These are phyloP conservation scores for Melanophora roralis DNA, from an alignment of 2,888 invertebrate genomes.

Conservation along the genomic window DNA sequence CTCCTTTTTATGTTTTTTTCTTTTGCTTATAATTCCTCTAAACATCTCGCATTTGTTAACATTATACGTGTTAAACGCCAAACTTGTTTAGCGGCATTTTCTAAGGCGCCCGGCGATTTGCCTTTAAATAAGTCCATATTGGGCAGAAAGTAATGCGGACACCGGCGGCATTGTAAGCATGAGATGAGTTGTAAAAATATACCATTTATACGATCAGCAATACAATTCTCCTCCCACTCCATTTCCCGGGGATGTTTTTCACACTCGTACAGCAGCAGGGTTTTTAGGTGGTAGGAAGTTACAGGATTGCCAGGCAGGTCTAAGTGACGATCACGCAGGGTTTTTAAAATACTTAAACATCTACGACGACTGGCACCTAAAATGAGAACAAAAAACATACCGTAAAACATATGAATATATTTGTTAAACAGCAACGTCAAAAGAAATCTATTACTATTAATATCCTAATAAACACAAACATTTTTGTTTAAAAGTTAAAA, in stretches of 20 bases:
- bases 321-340: conserved; percentile 92
- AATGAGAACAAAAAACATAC: conserved; percentile 55
- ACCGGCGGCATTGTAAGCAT: conserved; percentile 94
- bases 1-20: not conserved
- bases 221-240: conserved; percentile 95
- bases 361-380: conserved; percentile 88
- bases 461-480: not conserved
- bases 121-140: conserved; percentile 96
- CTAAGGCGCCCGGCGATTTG: conserved; percentile 91
- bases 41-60: conserved; percentile 92
- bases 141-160: conserved; percentile 97
- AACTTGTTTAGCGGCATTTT: conserved; percentile 95
- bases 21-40: conserved; percentile 79
- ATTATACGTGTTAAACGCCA: conserved; percentile 95
- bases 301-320: conserved; percentile 94
- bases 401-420: not conserved
- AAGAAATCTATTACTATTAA: too few relatives aligned
- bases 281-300: conserved; percentile 93
- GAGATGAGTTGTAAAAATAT: conserved; percentile 96
- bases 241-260: conserved; percentile 96
- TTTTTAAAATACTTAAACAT: conserved; percentile 93
- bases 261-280: conserved; percentile 94
- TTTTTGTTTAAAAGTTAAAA: too few relatives aligned
- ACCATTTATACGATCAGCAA: conserved; percentile 95
- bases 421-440: not conserved